Evolutionary conservation across 2,113 vertebrate species (phyloP).

Genomic region (Vidua macroura): DNA sequence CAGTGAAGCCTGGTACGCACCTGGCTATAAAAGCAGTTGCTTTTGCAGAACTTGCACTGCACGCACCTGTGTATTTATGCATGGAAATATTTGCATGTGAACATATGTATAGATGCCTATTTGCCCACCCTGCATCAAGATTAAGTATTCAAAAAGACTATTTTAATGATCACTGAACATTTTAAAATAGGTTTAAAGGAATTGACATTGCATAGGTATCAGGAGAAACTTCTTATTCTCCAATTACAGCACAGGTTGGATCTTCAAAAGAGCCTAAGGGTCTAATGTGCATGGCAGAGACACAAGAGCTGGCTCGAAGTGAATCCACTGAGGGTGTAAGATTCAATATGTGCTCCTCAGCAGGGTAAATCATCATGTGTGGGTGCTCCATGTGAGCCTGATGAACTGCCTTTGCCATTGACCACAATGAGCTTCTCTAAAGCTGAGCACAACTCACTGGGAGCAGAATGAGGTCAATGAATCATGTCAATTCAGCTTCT

Average conservation of each 20-base stretch:
- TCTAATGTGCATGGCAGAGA: not conserved
- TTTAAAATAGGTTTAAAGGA: not conserved
- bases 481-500: not conserved
- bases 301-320: not conserved
- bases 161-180: not conserved
- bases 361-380: not conserved
- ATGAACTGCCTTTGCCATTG: not conserved
- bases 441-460: not conserved
- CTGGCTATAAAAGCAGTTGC: not conserved
- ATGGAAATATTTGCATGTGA: not conserved
- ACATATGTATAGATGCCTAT: not conserved
- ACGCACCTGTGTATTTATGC: fast-evolving
- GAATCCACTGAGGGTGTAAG: not conserved
- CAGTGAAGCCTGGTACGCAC: not conserved
- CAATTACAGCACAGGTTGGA: not conserved
- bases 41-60: not conserved
- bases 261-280: not conserved
- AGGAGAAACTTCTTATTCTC: not conserved
- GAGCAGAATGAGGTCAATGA: not conserved
- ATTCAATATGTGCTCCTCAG: not conserved
- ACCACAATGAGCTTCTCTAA: not conserved
- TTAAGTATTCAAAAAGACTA: not conserved
- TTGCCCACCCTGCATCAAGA: not conserved
- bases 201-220: not conserved
- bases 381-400: not conserved